Evolutionary conservation across 2,888 invertebrate species (phyloP), one percentile per base, ranked within the genome.

Genomic region (Steinernema hermaphroditum): DNA sequence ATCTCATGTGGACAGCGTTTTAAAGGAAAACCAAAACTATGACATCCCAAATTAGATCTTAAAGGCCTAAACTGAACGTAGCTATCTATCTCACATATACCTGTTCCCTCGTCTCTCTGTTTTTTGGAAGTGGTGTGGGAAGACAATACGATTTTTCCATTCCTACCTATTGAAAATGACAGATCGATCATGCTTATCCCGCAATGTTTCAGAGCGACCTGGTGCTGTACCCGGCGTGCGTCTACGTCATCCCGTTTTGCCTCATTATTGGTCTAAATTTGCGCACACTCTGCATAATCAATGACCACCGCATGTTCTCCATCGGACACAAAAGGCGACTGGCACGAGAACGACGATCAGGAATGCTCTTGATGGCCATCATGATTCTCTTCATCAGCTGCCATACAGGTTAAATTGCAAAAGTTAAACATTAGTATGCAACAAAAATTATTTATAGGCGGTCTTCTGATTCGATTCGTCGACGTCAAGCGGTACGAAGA

Each of bases 371-470:
- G 24, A 83, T 86, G 32, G 81, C 85, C 6, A 84, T 86, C 43
- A 84, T 86, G 24, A 74, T 82, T 16, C 76, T 83, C 32, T 86
- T 86, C 76, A 85, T 86, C 54, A 44, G 81, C 41, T 86, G 86
- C 71, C 86, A 86, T 71, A 86, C 86, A 9, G 85, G 83, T 82
- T 22, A 19, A 69, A 16, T 19, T 14, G 14, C 43, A 6, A 46
- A 46, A 46, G 22, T 19, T 46, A 4, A 14, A 37, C 71, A 12
- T 24, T 6, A n/a, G 24, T 54, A 8, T 14, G 24, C 62, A 24
- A 72, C 2, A 12, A n/a, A 4, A 72, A 24, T 14, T 16, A 14
- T 71, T 34, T 54, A 27, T 37, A 78, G 83, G 85, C 49, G 85
- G 85, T 57, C 74, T 85, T 29, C 76, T 82, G 8, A 80, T 83